Percentiles rank a stretch among this genome's conserved stretches.
Conservation (phyloP, 2,113 vertebrate species). For the Herpailurus yagouaroundi region DNA sequence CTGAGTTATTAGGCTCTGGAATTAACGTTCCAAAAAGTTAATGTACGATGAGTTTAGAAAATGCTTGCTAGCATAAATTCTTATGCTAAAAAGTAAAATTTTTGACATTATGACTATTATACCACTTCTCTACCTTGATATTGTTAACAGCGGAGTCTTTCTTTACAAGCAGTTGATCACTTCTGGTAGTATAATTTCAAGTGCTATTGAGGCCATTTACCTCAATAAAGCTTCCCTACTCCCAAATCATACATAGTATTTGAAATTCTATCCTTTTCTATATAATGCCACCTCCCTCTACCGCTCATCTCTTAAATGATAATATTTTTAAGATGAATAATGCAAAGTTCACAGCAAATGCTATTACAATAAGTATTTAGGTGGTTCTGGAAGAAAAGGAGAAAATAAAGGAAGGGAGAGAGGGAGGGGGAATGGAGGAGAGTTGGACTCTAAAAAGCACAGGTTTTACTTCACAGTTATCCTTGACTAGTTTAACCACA, state of each 20-base stretch:
- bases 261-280: slow-evolving; percentile 24
- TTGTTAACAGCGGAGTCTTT: background rate
- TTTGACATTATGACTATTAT: background rate
- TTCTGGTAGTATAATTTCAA: background rate
- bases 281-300: background rate
- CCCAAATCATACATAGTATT: slow-evolving; percentile 7
- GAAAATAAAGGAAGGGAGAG: background rate
- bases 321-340: background rate
- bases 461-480: background rate
- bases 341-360: background rate
- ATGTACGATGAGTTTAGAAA: background rate
- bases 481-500: background rate
- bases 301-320: background rate
- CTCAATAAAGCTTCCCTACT: background rate
- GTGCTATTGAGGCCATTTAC: background rate
- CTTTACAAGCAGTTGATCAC: background rate
- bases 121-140: background rate
- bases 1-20: background rate
- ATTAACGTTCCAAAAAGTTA: slow-evolving; percentile 49
- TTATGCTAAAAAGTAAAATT: background rate
- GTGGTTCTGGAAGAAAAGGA: background rate
- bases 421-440: accelerated
- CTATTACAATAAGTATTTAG: background rate
- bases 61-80: background rate
- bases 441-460: background rate